These are phyloP conservation scores for Ditylenchus dipsaci DNA, from an alignment of 1,140 invertebrate species.

Conservation along the genomic window DNA sequence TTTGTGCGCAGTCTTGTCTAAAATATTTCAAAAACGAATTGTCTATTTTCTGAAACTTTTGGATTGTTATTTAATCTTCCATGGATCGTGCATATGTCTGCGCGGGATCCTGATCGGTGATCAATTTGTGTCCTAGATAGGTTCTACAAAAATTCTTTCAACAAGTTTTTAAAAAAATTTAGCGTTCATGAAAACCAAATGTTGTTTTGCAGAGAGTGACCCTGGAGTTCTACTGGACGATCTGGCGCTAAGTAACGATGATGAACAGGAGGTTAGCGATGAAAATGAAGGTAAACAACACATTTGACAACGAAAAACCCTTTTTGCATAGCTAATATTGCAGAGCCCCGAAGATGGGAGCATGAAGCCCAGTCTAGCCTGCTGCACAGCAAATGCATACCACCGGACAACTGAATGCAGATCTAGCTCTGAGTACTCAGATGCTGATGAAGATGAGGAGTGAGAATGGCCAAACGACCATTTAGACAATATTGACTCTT, in stretches of 20 bases:
- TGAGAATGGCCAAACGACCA: constrained; percentile 21
- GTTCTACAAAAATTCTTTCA: too few relatives aligned
- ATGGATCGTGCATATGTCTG: too few relatives aligned
- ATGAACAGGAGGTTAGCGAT: background rate
- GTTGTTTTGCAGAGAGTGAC: background rate
- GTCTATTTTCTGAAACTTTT: too few relatives aligned
- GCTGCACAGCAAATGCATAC: constrained; percentile 30
- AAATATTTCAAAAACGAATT: too few relatives aligned
- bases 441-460: constrained; percentile 11
- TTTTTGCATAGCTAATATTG: constrained; percentile 11
- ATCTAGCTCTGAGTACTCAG: constrained; percentile 36
- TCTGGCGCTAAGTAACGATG: constrained; percentile 16
- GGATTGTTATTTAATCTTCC: too few relatives aligned
- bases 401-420: constrained; percentile 30
- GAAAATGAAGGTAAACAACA: constrained; percentile 17
- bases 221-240: constrained; percentile 27
- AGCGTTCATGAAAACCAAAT: too few relatives aligned
- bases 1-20: too few relatives aligned
- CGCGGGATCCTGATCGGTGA: too few relatives aligned
- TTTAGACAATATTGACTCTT: constrained; percentile 23
- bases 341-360: constrained; percentile 2
- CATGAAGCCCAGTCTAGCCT: constrained; percentile 9
- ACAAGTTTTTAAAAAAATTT: too few relatives aligned
- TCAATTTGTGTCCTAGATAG: too few relatives aligned
- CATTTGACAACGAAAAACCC: background rate